Percentiles rank a stretch among this genome's conserved stretches.
Conservation (phyloP, 37 sponge, comb jelly and placozoan genomes). For the Axinella damicornis region DNA sequence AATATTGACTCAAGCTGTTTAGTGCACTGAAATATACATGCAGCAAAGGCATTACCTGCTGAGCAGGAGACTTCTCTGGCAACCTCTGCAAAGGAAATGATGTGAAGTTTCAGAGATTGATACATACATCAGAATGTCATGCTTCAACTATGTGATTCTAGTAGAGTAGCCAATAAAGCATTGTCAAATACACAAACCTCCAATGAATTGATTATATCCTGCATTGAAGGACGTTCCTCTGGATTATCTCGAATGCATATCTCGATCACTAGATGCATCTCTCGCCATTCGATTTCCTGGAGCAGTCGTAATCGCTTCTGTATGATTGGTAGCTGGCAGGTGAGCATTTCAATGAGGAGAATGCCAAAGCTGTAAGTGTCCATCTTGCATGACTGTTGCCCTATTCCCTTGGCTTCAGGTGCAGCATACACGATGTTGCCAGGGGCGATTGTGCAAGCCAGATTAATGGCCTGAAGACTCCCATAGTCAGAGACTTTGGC, state of each 20-base stretch:
- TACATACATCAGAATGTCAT: too few relatives aligned
- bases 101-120: too few relatives aligned
- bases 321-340: background rate
- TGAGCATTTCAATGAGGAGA: conserved; percentile 32
- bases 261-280: background rate
- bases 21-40: too few relatives aligned
- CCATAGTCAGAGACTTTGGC: conserved; percentile 71
- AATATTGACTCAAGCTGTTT: too few relatives aligned
- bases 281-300: background rate
- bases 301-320: too few relatives aligned
- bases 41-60: too few relatives aligned
- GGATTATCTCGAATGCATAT: background rate
- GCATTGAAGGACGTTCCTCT: background rate
- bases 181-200: too few relatives aligned
- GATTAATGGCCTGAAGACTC: conserved; percentile 40
- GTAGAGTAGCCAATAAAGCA: too few relatives aligned
- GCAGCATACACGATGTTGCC: conserved; percentile 58
- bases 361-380: conserved; percentile 65
- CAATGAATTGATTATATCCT: too few relatives aligned
- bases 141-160: too few relatives aligned
- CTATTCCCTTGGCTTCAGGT: conserved; percentile 35
- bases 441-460: conserved; percentile 29
- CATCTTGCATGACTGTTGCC: conserved; percentile 44
- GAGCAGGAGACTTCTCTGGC: too few relatives aligned
- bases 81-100: too few relatives aligned